Percentiles rank a stretch among this genome's conserved stretches.
These are phyloP conservation scores for Adelges cooleyi DNA, from an alignment of 1,140 invertebrate species.

Conservation along the genomic window DNA sequence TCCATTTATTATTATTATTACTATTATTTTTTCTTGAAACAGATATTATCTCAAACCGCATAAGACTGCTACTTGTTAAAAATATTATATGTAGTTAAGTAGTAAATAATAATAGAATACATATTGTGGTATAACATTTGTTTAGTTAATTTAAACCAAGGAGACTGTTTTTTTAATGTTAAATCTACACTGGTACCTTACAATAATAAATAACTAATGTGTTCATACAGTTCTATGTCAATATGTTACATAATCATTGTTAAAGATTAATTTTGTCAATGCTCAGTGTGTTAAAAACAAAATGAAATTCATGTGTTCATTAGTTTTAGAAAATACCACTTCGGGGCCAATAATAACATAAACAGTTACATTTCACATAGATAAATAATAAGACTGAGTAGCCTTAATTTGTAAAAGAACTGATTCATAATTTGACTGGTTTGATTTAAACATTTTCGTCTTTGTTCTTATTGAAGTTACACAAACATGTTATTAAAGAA, in stretches of 20 bases:
- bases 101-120: slow-evolving; percentile 16
- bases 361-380: slow-evolving; percentile 26
- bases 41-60: slow-evolving; percentile 27
- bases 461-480: slow-evolving; percentile 18
- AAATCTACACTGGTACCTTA: slow-evolving; percentile 21
- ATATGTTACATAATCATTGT: slow-evolving; percentile 20
- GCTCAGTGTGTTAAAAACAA: slow-evolving; percentile 14
- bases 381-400: slow-evolving; percentile 29
- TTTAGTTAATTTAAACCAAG: slow-evolving; percentile 27
- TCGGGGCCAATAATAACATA: slow-evolving; percentile 18
- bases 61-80: slow-evolving; percentile 29
- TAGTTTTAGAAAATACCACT: slow-evolving; percentile 26
- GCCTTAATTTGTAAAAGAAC: slow-evolving; percentile 27
- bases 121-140: slow-evolving; percentile 6
- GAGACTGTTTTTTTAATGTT: slow-evolving; percentile 18
- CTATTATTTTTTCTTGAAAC: slow-evolving; percentile 23
- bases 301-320: slow-evolving; percentile 27
- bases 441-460: slow-evolving; percentile 25
- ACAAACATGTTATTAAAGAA: not conserved
- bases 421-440: slow-evolving; percentile 23
- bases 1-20: slow-evolving; percentile 23
- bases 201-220: slow-evolving; percentile 25
- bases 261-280: slow-evolving; percentile 20
- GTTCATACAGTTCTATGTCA: slow-evolving; percentile 28
- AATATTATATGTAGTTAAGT: slow-evolving; percentile 29